Evolutionary conservation across 2,113 vertebrate species (phyloP).

Genomic region (Dolichotis patagonum): DNA sequence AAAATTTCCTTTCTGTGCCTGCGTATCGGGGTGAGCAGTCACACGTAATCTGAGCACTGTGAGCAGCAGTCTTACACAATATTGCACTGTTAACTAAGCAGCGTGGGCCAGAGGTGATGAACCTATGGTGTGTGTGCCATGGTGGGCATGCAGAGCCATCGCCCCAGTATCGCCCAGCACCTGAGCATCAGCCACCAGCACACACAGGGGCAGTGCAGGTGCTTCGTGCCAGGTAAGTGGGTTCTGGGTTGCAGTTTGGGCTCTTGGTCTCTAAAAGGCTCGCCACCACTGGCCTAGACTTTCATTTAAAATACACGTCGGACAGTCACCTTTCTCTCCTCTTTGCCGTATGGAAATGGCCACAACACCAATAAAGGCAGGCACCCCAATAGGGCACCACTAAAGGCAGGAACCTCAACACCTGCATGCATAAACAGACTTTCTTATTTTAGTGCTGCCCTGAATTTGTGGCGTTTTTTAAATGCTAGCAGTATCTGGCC

Average conservation of each 20-base stretch:
- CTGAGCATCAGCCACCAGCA: not conserved
- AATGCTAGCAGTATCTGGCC: not conserved
- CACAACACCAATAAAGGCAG: conserved; percentile 48
- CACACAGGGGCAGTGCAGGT: not conserved
- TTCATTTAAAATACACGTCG: conserved; percentile 26
- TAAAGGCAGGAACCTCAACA: conserved; percentile 32
- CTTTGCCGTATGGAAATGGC: conserved; percentile 53
- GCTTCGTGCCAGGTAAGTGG: not conserved
- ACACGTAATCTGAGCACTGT: not conserved
- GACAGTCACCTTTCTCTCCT: not conserved
- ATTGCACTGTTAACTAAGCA: conserved; percentile 36
- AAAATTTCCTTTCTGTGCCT: not conserved
- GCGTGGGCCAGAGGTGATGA: not conserved
- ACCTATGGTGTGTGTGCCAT: not conserved
- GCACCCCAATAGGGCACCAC: not conserved
- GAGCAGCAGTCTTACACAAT: conserved; percentile 24
- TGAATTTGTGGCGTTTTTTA: conserved; percentile 18
- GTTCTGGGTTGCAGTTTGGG: not conserved
- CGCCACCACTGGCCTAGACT: not conserved
- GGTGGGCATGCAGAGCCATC: not conserved
- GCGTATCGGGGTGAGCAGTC: not conserved
- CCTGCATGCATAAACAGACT: not conserved
- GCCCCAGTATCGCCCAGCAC: not conserved
- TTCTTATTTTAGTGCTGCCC: not conserved
- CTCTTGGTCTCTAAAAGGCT: not conserved